Evolutionary conservation across 30 jellyfish, hydroid and myxozoan genomes (phyloP), one percentile per base, ranked within the genome.

Genomic region (Aurelia aurita): DNA sequence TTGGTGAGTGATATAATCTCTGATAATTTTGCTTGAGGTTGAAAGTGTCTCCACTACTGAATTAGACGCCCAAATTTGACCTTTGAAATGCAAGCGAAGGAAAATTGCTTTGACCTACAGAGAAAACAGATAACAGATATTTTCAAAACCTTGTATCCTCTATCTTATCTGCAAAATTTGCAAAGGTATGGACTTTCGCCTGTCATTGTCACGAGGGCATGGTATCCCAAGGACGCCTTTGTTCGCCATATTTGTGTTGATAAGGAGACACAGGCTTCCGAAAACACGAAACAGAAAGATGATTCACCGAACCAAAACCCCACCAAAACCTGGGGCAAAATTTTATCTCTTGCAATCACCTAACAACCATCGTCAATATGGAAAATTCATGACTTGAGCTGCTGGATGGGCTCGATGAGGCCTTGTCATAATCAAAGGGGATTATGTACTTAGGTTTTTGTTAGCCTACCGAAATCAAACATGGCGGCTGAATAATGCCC

Each of bases 391-490:
- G 23, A 31, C 63, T 21, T 25, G 18, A 66, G 44, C 43, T 47
- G 32, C 14, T 69, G 74, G 68, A 55, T 66, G 46, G 46, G 51
- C 16, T 22, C 51, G n/a, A 20, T 34, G 66, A 51, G 64, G n/a
- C 57, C 74, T 34, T 79, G 46, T 3, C 46, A 14, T 28, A 62
- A 79, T 47, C 74, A 65, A 23, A 76, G 49, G 5, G 57, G 61
- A 63, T 63, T 57, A 63, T 28, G 67, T 28, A 31, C 65, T 51
- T 64, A 79, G 51, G 47, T 51, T 19, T 27, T 58, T 6, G 82
- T 46, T 49, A 31, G 31, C 72, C 58, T 20, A 45, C 70, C 47
- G 20, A 81, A 65, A 81, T 65, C 91, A 67, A 81, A 81, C 91
- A 65, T 81, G 73, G 91, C 84, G 47, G 64, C 72, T 27, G 74